Base-by-base conservation (phyloP, 2,113 vertebrate genomes). In the Heterotilapia buettikoferi region DNA sequence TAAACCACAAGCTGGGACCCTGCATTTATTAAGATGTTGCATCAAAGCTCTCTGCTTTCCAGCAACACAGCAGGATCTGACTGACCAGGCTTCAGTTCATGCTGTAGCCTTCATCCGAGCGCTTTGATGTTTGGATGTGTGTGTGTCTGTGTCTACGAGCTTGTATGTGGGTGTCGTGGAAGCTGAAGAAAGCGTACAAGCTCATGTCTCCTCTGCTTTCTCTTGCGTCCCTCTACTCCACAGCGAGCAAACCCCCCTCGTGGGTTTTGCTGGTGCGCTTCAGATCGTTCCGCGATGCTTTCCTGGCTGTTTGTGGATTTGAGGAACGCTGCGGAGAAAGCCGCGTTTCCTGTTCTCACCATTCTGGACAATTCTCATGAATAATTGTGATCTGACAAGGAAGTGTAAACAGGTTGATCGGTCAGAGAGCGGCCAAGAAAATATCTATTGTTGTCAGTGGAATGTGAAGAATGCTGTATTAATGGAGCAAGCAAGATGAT, bases 391-490 rank as follows among this genome's bases (percentile, higher is more conserved):
- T 90, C 71, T 89, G 87, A 89, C 89, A 85, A 88, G 86, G 83
- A 90, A 91, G 91, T 59, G 40, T 93, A 92, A 94, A 94, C 92
- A 92, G 86, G 66, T 78, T 85, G 83, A 89, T 87, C 36, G 82
- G 87, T 86, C 82, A 26, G 61, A 86, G 84, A 88, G 78, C 56
- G 66, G 86, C 91, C 57, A 66, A 6, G 24, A 88, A 90, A 92
- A 89, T 88, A 91, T 94, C 92, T 93, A 93, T 95, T 95, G 93
- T 96, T 94, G 88, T 86, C 9, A 36, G 50, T 36, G 89, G 91
- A 87, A 94, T 96, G 93, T 38, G 66, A 88, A 84, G 88, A 94
- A 96, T 95, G 93, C 82, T 21, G 83, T 56, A 61, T 90, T 78
- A 90, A 90, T 88, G 52, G 86, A 86, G 52, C 76, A 6, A 84